Evolutionary conservation across 2,113 vertebrate genomes (phyloP).

Genomic region (Archilochus colubris): DNA sequence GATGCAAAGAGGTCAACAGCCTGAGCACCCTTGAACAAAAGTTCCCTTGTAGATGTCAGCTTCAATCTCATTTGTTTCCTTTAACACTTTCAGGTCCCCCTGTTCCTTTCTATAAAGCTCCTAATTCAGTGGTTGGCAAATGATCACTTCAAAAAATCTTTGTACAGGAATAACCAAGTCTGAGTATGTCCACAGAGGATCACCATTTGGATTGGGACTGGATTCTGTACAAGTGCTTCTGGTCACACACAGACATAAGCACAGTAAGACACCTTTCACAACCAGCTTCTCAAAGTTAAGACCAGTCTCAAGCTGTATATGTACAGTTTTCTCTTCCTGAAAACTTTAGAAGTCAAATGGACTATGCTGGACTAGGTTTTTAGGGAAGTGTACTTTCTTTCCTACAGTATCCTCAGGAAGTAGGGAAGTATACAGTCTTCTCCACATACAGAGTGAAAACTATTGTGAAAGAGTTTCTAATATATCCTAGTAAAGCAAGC

Average conservation of each 20-base stretch:
- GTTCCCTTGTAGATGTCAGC: conserved; percentile 80
- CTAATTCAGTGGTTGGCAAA: conserved; percentile 60
- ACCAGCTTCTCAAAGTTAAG: background rate
- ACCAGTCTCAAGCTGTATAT: background rate
- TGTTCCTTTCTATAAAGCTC: conserved; percentile 59
- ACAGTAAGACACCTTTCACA: background rate
- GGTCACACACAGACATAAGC: background rate
- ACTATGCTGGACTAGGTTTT: background rate
- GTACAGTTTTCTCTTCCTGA: background rate
- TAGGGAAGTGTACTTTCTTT: background rate
- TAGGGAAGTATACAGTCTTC: background rate
- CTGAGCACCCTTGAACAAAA: conserved; percentile 84
- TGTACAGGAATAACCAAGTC: conserved; percentile 41
- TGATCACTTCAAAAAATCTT: conserved; percentile 51
- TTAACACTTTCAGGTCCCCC: conserved; percentile 59
- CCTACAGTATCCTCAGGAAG: background rate
- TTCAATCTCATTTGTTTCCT: conserved; percentile 77
- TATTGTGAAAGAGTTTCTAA: background rate
- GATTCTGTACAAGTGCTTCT: background rate
- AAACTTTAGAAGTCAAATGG: background rate
- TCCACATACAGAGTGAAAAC: background rate
- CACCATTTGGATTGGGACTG: background rate
- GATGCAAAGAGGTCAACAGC: conserved; percentile 83
- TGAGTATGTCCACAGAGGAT: background rate
- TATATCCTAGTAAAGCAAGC: background rate